Evolutionary conservation across 1,140 invertebrate genomes (phyloP), one percentile per base, ranked within the genome.

Genomic region (Melanaphis sacchari): DNA sequence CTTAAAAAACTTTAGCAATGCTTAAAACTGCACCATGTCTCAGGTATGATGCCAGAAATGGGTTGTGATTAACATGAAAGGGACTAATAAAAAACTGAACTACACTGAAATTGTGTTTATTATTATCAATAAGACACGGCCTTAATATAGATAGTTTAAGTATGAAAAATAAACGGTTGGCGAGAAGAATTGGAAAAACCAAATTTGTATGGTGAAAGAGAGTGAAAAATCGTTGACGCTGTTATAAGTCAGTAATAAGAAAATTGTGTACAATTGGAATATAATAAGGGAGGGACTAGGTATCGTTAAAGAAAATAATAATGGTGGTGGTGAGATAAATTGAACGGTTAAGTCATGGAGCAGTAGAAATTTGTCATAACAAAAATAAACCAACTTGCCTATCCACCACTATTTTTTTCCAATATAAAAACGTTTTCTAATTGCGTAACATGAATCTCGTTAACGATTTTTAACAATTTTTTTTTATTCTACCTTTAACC

Each of bases 301-400:
- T 76, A n/a, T 76, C 59, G n/a, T 76, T 76, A 76, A 76, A 76
- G 59, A n/a, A 76, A n/a, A 76, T 76, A 76, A n/a, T 76, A 76
- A 76, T 76, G 59, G 59, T 36, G 59, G 15, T 4, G n/a, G n/a
- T 76, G 11, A n/a, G 59, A 5, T 6, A 15, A 76, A 76, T 76
- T 76, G 31, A 76, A 76, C 31, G 31, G 15, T 0, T n/a, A 76
- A 76, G 59, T 76, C 31, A 5, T 76, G 31, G 31, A 76, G 15
- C 59, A 4, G 59, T 76, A 66, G 31, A 76, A 76, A 76, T 31
- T 76, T 76, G n/a, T 76, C 31, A 18, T 31, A n/a, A 76, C 5
- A 5, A 76, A 76, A 66, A 31, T n/a, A 76, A 76, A 15, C 15
- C 31, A 76, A 76, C 59, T 15, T n/a, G n/a, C n/a, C n/a, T n/a